Evolutionary conservation across 2,888 invertebrate species (phyloP).

Genomic region (Augiades crinisus): DNA sequence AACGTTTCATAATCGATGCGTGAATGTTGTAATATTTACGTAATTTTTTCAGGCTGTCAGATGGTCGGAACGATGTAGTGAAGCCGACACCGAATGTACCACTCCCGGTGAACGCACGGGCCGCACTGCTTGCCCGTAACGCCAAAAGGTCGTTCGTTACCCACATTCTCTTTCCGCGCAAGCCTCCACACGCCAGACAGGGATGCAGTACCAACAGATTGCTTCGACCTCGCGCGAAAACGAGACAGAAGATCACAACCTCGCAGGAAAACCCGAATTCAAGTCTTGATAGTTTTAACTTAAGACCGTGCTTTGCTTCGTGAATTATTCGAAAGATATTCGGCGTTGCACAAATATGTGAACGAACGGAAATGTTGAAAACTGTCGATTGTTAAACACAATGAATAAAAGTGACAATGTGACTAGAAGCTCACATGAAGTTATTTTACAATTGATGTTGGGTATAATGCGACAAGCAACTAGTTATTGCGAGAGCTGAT

Average conservation of each 20-base stretch:
- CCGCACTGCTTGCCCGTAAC: conserved; percentile 79
- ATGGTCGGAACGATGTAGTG: conserved; percentile 57
- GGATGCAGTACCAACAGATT: conserved; percentile 50
- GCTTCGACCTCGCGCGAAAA: conserved; percentile 40
- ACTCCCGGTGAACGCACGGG: conserved; percentile 71
- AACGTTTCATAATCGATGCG: conserved; percentile 71
- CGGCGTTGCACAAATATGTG: conserved; percentile 65
- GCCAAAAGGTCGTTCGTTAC: conserved; percentile 80
- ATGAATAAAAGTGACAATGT: conserved; percentile 36
- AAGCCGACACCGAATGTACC: conserved; percentile 47
- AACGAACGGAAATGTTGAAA: conserved; percentile 54
- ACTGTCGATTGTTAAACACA: conserved; percentile 35
- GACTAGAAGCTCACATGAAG: conserved; percentile 29
- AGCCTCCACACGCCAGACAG: conserved; percentile 74
- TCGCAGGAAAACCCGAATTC: conserved; percentile 77
- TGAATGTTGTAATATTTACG: conserved; percentile 78
- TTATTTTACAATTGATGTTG: conserved; percentile 32
- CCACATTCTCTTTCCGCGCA: conserved; percentile 82
- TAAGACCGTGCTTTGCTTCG: conserved; percentile 72
- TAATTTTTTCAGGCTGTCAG: conserved; percentile 76
- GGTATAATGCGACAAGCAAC: conserved; percentile 7
- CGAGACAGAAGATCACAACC: conserved; percentile 57
- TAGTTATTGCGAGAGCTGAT: conserved; percentile 25
- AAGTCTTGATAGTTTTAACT: conserved; percentile 76
- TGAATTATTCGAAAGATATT: conserved; percentile 75